Percentiles rank a stretch among this genome's conserved stretches.
Conservation (phyloP, 2,113 vertebrate species). For the Tauraco erythrolophus region DNA sequence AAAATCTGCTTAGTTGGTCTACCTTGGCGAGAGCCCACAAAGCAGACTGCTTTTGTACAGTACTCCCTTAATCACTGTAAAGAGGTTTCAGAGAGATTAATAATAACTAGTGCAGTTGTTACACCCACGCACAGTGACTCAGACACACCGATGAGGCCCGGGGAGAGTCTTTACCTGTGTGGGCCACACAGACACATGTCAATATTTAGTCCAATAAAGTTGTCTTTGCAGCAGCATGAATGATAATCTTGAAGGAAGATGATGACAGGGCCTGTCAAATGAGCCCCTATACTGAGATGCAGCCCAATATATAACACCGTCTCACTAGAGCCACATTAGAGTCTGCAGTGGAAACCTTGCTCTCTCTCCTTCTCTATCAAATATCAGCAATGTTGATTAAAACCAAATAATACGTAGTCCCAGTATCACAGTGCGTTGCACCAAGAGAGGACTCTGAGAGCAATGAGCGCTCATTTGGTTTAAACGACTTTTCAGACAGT, state of each 20-base stretch:
- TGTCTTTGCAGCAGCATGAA: constrained; percentile 51
- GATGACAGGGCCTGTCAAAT: constrained; percentile 49
- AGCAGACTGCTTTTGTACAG: constrained; percentile 50
- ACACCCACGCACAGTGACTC: constrained; percentile 51
- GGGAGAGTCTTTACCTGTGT: constrained; percentile 55
- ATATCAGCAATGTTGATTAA: not conserved
- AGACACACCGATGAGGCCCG: not conserved
- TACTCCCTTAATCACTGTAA: constrained; percentile 56
- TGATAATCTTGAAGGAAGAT: constrained; percentile 12
- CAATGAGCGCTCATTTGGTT: not conserved
- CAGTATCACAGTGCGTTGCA: not conserved
- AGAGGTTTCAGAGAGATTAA: constrained; percentile 63
- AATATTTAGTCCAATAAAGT: constrained; percentile 56
- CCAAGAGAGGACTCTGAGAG: not conserved
- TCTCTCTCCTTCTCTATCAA: not conserved
- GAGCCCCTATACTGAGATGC: not conserved
- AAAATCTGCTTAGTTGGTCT: constrained; percentile 62
- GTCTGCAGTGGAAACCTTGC: not conserved
- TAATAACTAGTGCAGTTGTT: constrained; percentile 58
- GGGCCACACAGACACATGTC: constrained; percentile 45
- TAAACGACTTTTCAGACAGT: not conserved
- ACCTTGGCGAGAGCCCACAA: constrained; percentile 42
- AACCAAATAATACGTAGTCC: not conserved
- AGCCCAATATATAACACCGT: not conserved
- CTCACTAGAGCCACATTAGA: not conserved